These are phyloP conservation scores for Python bivittatus DNA, from an alignment of 2,113 vertebrate species.

Conservation along the genomic window DNA sequence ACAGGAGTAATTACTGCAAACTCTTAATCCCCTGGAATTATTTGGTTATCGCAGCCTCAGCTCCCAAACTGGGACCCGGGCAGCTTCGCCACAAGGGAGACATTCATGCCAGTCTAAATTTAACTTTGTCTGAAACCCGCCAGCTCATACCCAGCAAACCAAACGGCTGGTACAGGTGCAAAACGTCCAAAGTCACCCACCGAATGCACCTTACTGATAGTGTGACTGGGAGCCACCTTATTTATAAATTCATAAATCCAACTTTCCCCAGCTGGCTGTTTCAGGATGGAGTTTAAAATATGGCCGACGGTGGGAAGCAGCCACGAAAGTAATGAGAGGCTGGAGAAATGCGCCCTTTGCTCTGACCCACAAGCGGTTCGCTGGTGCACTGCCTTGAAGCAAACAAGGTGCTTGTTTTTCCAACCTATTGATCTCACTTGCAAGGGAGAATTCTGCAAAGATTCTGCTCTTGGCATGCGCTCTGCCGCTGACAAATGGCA, in stretches of 20 bases:
- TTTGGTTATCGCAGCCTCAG: slow-evolving; percentile 30
- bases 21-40: slow-evolving; percentile 38
- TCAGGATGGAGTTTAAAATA: no score
- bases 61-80: neutral
- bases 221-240: no score
- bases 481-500: neutral
- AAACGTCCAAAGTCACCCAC: neutral
- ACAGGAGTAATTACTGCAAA: slow-evolving; percentile 31
- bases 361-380: neutral
- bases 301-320: neutral
- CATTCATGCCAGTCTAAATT: neutral
- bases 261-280: neutral
- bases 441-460: neutral
- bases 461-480: neutral
- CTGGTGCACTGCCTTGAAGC: neutral
- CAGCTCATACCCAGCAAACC: neutral
- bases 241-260: neutral
- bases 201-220: no score
- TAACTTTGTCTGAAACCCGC: neutral
- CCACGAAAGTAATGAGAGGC: no score
- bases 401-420: neutral
- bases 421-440: neutral
- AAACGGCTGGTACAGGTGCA: neutral
- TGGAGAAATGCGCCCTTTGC: no score
- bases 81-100: slow-evolving; percentile 36